Evolutionary conservation across 2,888 invertebrate species (phyloP), one percentile per base, ranked within the genome.

Genomic region (Phlogophora meticulosa): DNA sequence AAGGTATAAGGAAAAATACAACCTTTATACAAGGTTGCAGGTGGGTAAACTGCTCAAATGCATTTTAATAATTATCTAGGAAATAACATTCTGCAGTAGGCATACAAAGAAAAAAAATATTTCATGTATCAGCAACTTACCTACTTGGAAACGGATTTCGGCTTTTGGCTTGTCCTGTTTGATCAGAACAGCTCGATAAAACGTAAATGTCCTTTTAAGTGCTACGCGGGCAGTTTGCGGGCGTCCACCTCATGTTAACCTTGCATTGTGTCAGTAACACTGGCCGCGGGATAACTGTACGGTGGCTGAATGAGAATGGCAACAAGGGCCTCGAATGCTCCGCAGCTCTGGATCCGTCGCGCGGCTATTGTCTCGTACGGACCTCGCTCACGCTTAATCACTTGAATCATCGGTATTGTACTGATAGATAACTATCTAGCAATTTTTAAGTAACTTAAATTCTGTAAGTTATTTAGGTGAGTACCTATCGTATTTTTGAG

Each of bases 251-350:
- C 90, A 83, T 75, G 85, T 86, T 92, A 92, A 90, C 94, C 93
- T 94, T 94, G 94, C 91, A 89, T 90, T 93, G 93, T 93, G 93
- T 93, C 94, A 94, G 91, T 93, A 92, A 91, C 93, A 92, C 90
- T 88, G 87, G 86, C 84, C 85, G 86, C 85, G 88, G 92, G 88
- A 91, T 93, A 94, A 93, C 93, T 91, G 93, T 93, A 90, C 88
- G 90, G 87, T 87, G 86, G 84, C 83, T 91, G 92, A 92, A 93
- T 93, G 89, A 91, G 89, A 91, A 91, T 91, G 87, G 88, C 88
- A 86, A 88, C 88, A 88, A 89, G 84, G 78, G 67, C 77, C 81
- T 81, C 85, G 78, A 77, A 57, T 72, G 76, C 79, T 78, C 60
- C 57, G 17, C 66, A 64, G 62, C 51, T 78, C 76, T 76, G 76